Percentiles rank a stretch among this genome's conserved stretches.
Evolutionary conservation across 2,888 invertebrate genomes (phyloP).

Genomic region (Podotricha telesiphe): DNA sequence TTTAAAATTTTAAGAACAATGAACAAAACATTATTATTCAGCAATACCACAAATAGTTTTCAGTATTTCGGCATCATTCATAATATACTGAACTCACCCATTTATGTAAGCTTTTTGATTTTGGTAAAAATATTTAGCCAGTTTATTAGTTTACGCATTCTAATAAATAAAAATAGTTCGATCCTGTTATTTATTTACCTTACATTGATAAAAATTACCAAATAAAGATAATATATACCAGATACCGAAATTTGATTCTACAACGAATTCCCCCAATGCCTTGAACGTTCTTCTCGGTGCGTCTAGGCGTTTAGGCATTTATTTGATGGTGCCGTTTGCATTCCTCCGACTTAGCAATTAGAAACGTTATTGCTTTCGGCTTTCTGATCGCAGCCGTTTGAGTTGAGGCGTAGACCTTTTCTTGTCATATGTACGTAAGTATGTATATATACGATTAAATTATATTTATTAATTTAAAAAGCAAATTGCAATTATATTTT

Average conservation of each 20-base stretch:
- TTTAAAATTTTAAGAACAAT: too few relatives aligned
- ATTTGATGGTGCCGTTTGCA: conserved; percentile 45
- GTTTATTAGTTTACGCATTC: too few relatives aligned
- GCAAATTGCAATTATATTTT: too few relatives aligned
- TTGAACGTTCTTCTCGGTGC: conserved; percentile 35
- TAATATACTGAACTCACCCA: too few relatives aligned
- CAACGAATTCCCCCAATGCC: conserved; percentile 33
- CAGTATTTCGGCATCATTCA: too few relatives aligned
- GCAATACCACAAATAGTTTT: too few relatives aligned
- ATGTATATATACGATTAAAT: not conserved
- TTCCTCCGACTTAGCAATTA: conserved; percentile 45
- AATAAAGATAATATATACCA: not conserved
- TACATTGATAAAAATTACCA: too few relatives aligned
- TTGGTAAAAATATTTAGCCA: too few relatives aligned
- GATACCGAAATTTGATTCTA: conserved; percentile 32
- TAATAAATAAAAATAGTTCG: too few relatives aligned
- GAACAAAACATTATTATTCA: too few relatives aligned
- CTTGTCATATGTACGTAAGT: not conserved
- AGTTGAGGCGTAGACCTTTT: not conserved
- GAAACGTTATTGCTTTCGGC: conserved; percentile 43
- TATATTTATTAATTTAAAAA: not conserved
- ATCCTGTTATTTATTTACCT: too few relatives aligned
- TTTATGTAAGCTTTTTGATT: too few relatives aligned
- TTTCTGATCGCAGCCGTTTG: conserved; percentile 21
- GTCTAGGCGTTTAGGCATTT: conserved; percentile 19